These are phyloP conservation scores for Glaucopsyche alexis DNA, from an alignment of 2,888 invertebrate species.

Conservation along the genomic window DNA sequence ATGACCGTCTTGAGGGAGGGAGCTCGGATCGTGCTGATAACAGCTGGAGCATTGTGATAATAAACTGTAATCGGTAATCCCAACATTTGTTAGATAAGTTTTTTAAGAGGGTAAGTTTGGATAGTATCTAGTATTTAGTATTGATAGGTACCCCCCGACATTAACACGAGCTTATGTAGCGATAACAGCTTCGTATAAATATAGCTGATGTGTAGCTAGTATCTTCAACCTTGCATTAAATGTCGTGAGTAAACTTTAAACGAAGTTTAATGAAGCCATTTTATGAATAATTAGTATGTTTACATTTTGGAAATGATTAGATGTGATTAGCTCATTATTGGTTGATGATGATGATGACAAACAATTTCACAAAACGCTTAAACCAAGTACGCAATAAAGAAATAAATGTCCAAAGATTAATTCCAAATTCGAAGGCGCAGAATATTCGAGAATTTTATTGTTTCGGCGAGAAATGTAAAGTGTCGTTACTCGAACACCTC, in stretches of 20 bases:
- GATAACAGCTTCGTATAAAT: too few species aligned
- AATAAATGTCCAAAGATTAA: conserved; percentile 35
- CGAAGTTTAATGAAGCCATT: too few species aligned
- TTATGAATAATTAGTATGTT: too few species aligned
- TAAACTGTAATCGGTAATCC: not conserved
- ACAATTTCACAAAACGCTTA: conserved; percentile 1
- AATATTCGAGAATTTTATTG: conserved; percentile 47
- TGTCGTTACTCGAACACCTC: conserved; percentile 56
- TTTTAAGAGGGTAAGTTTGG: conserved; percentile 2
- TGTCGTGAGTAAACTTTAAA: too few species aligned
- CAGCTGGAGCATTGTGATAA: conserved; percentile 35
- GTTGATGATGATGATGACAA: not conserved
- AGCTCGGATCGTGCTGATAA: conserved; percentile 51
- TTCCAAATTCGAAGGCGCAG: conserved; percentile 31
- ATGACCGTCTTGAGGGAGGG: conserved; percentile 63
- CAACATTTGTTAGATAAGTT: not conserved
- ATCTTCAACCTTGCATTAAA: too few species aligned
- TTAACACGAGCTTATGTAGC: too few species aligned
- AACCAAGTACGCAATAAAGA: conserved; percentile 32
- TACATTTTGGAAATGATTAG: too few species aligned
- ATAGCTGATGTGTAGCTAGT: too few species aligned
- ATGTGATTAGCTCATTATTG: too few species aligned
- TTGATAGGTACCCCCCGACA: not conserved
- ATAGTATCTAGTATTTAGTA: not conserved
- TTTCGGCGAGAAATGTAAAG: conserved; percentile 50